These are phyloP conservation scores for Thaumetopoea pityocampa DNA, from an alignment of 1,140 invertebrate species.

Conservation along the genomic window DNA sequence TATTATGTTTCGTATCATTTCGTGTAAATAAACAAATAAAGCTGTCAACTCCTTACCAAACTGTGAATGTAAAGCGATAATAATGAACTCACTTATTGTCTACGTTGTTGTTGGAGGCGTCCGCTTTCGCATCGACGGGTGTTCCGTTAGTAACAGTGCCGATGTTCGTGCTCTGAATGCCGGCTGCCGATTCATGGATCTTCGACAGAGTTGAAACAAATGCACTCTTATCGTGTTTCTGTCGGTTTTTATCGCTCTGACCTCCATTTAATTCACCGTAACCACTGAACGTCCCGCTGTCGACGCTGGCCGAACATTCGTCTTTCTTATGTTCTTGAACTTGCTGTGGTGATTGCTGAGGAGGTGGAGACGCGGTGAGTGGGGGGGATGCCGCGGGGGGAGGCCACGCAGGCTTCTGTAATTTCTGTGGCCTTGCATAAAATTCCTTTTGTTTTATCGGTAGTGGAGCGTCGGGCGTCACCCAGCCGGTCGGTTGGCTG, in stretches of 20 bases:
- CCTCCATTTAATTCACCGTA: slow-evolving; percentile 65
- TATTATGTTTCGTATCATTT: neutral
- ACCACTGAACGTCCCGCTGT: slow-evolving; percentile 63
- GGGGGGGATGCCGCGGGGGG: slow-evolving; percentile 72
- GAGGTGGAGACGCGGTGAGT: slow-evolving; percentile 53
- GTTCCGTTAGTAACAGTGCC: slow-evolving; percentile 56
- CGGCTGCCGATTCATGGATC: slow-evolving; percentile 79
- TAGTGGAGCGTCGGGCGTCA: slow-evolving; percentile 61
- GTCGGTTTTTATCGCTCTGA: slow-evolving; percentile 49
- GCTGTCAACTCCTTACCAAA: neutral
- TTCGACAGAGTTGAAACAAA: slow-evolving; percentile 79
- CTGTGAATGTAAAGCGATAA: neutral
- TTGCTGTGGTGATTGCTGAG: slow-evolving; percentile 32
- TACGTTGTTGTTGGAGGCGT: slow-evolving; percentile 42
- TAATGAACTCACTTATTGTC: slow-evolving; percentile 59
- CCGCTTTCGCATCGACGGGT: slow-evolving; percentile 46
- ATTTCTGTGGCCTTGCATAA: slow-evolving; percentile 85
- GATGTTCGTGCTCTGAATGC: slow-evolving; percentile 58
- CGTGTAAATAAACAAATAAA: neutral
- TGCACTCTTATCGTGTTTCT: slow-evolving; percentile 71
- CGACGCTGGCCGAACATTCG: slow-evolving; percentile 62
- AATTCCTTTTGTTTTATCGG: slow-evolving; percentile 82
- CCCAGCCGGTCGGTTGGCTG: slow-evolving; percentile 80
- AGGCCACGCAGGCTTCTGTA: slow-evolving; percentile 85
- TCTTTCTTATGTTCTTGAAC: slow-evolving; percentile 53